phyloP scores from a whole-genome alignment of 2,113 vertebrate genomes.

The Chloropsis hardwickii region DNA sequence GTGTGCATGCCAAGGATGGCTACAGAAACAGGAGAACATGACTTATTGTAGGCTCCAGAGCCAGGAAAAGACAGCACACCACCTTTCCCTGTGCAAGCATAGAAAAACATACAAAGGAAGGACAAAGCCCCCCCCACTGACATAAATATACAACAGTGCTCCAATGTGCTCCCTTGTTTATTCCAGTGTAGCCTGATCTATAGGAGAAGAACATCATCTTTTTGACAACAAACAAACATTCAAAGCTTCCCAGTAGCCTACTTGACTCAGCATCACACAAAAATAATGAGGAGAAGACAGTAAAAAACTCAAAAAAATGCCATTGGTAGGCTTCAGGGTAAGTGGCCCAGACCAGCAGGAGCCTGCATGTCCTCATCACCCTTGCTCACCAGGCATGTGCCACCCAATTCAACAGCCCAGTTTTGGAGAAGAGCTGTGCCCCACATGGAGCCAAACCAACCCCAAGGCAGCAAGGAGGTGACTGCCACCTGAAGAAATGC shows the following conservation, averaged over 20 bases:
- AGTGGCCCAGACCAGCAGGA: not conserved
- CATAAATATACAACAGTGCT: not conserved
- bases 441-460: accelerated
- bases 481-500: not conserved
- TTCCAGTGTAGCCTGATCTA: not conserved
- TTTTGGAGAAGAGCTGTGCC: not conserved
- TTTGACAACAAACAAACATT: not conserved
- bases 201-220: not conserved
- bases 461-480: not conserved
- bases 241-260: not conserved
- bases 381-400: not conserved
- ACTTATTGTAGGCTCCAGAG: not conserved
- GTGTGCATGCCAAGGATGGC: slow-evolving; percentile 99
- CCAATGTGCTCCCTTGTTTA: not conserved
- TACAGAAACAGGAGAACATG: slow-evolving; percentile 31
- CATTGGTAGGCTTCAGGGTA: not conserved
- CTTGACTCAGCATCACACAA: accelerated
- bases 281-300: not conserved
- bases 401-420: not conserved
- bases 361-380: not conserved
- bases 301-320: not conserved
- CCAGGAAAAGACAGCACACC: not conserved
- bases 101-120: not conserved
- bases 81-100: not conserved
- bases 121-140: accelerated